Percentiles rank a stretch among this genome's conserved stretches.
Evolutionary conservation across 1,140 invertebrate genomes (phyloP).

Genomic region (Habropoda laboriosa): DNA sequence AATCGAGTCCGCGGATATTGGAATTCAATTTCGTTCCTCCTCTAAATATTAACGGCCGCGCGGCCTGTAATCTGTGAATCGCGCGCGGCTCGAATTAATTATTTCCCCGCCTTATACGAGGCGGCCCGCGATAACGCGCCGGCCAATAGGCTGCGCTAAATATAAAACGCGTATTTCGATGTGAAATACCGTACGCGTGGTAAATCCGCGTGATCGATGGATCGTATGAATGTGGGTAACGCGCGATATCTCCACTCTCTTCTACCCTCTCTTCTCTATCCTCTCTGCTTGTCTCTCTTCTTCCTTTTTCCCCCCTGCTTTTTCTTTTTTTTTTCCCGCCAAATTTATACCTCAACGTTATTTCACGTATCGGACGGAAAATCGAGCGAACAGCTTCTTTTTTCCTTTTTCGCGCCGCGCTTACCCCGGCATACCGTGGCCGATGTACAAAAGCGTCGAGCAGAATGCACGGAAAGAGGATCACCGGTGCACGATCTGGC

Average conservation of each 20-base stretch:
- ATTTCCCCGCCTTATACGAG: conserved; percentile 20
- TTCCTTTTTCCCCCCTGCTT: background rate
- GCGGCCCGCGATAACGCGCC: background rate
- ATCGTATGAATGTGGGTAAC: conserved; percentile 14
- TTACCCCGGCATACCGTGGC: background rate
- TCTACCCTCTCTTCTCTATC: background rate
- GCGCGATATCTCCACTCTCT: background rate
- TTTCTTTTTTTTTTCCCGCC: background rate
- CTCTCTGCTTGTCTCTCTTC: background rate
- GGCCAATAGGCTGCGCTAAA: conserved; percentile 7
- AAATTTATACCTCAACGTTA: conserved; percentile 21
- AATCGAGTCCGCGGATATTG: conserved; percentile 19
- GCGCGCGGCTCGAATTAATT: conserved; percentile 26
- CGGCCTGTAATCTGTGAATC: conserved; percentile 27
- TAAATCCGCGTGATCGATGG: conserved; percentile 31
- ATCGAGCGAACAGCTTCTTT: background rate
- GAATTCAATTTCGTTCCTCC: conserved; percentile 42
- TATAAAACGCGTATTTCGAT: conserved; percentile 20
- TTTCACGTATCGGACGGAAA: background rate
- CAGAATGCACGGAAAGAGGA: background rate
- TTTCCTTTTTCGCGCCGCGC: background rate
- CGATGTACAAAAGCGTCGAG: background rate
- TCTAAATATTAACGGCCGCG: conserved; percentile 20
- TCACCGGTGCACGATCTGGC: background rate
- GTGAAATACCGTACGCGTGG: background rate